A percentile compares a stretch with the other conserved stretches of the same genome.
Evolutionary conservation across 1,140 invertebrate genomes (phyloP).

Genomic region (Harpegnathos saltator): DNA sequence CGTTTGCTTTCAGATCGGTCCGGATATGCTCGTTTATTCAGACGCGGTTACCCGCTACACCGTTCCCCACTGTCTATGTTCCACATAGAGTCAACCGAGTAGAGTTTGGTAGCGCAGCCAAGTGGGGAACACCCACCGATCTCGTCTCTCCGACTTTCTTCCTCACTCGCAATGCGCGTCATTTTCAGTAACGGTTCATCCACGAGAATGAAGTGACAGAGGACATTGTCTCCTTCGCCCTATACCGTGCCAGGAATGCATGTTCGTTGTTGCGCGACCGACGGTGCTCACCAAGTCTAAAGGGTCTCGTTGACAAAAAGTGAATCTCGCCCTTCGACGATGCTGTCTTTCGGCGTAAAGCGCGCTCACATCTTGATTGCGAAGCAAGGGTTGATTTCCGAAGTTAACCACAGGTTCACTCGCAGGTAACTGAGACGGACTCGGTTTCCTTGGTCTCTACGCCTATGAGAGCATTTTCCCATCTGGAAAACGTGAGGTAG

Average conservation of each 20-base stretch:
- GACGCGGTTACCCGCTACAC: too few species aligned
- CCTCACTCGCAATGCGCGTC: background rate
- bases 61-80: too few species aligned
- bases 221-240: background rate
- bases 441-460: too few species aligned
- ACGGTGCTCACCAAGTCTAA: background rate
- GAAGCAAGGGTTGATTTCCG: background rate
- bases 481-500: too few species aligned
- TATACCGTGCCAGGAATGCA: background rate
- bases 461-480: too few species aligned
- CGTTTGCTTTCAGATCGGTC: too few species aligned
- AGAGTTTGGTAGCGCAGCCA: too few species aligned
- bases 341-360: constrained; percentile 6
- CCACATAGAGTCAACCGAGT: too few species aligned
- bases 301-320: background rate
- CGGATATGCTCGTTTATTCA: too few species aligned
- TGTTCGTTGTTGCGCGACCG: too few species aligned
- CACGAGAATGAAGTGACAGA: background rate
- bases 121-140: constrained; percentile 1
- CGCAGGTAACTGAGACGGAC: background rate
- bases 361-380: background rate
- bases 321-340: background rate
- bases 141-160: constrained; percentile 25
- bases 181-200: constrained; percentile 26
- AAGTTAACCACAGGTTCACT: background rate